Evolutionary conservation across 2,113 vertebrate genomes (phyloP).

Genomic region (Mustela lutreola): DNA sequence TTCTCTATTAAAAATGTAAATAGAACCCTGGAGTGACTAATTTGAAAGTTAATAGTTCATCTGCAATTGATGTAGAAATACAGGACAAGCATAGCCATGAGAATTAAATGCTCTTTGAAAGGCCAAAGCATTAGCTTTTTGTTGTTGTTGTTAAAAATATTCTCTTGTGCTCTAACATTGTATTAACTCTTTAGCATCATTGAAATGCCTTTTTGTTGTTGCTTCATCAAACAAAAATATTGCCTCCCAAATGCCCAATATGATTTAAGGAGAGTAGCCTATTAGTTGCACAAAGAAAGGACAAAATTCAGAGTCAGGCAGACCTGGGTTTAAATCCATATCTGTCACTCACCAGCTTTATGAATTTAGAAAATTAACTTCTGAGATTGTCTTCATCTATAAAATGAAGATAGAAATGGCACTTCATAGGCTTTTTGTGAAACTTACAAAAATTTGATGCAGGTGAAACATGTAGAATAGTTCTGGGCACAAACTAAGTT

Average conservation of each 20-base stretch:
- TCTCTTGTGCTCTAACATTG: background rate
- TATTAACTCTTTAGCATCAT: constrained; percentile 22
- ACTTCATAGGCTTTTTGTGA: background rate
- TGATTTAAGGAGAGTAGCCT: background rate
- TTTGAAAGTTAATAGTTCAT: constrained; percentile 76
- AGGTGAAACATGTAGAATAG: background rate
- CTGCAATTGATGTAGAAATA: constrained; percentile 60
- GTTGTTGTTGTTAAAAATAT: constrained; percentile 38
- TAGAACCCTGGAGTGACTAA: constrained; percentile 64
- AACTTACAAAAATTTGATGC: background rate
- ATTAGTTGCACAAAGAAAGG: background rate
- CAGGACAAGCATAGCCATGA: background rate
- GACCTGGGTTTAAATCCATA: background rate
- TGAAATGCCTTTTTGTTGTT: background rate
- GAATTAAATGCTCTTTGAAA: constrained; percentile 65
- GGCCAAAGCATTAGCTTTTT: background rate
- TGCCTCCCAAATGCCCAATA: background rate
- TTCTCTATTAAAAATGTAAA: constrained; percentile 79
- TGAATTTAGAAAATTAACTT: background rate
- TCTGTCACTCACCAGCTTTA: background rate
- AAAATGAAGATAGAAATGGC: background rate
- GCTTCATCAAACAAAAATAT: constrained; percentile 11
- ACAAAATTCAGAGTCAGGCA: background rate
- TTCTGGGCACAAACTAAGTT: background rate
- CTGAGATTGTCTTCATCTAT: constrained; percentile 1